Evolutionary conservation across 2,888 invertebrate species (phyloP), one percentile per base, ranked within the genome.

Genomic region (Yponomeuta evonymella): DNA sequence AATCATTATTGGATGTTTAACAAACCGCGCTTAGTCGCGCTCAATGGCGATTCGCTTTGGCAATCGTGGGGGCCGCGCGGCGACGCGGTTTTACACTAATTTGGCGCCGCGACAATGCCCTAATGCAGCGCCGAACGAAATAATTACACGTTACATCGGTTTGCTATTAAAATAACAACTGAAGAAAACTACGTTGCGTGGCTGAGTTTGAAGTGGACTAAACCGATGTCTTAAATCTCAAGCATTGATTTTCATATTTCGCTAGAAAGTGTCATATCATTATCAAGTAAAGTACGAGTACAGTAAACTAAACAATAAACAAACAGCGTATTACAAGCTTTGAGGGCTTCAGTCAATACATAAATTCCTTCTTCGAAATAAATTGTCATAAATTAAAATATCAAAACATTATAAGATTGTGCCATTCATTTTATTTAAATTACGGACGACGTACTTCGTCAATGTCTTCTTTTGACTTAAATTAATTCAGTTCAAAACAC

Each of bases 11-110:
- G 51, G 15, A 15, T 12, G 51, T 58, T 58, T 5, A 58, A 15
- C 12, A 58, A 58, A 58, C 15, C 4, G 51, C 5, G 15, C 8
- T 12, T 1, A 15, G 15, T 58, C 51, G 1, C 51, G 51, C 51
- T 23, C 51, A 58, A 15, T 58, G 15, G 76, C 43, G 86, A 89
- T 88, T 86, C 81, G 85, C 82, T 78, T 90, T 90, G 90, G 90
- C 89, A 89, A 80, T 82, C 77, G 80, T 15, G 33, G 43, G n/a
- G 36, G 51, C 67, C 0, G 33, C 43, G 43, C 43, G 43, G 43
- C 43, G 43, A 43, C 8, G 43, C 29, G 30, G 51, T 58, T 65
- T 65, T 29, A 65, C 67, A 36, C 67, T 36, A 30, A 36, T 67
- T 67, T 67, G 67, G 36, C 67, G 30, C 43, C 30, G 67, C 30